A percentile compares a stretch with the other conserved stretches of the same genome.
Evolutionary conservation across 92 coral and sea anemone species (phyloP).

Genomic region (Zoanthus sociatus): DNA sequence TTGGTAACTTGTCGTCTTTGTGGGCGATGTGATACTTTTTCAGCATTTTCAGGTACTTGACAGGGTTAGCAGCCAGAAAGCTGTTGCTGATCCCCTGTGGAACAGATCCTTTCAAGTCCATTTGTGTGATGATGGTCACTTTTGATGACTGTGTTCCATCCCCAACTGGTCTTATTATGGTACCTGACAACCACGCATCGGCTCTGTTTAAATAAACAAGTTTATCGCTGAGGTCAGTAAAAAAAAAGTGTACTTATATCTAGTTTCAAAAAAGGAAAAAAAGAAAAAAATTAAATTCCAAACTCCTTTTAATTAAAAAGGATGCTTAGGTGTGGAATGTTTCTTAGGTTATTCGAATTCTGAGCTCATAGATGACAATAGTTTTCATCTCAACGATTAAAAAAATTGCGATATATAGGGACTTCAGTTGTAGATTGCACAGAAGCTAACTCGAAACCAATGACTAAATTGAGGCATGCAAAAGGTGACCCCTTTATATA

Average conservation of each 20-base stretch:
- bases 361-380: too few species aligned
- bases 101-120: constrained; percentile 88
- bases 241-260: too few species aligned
- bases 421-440: too few species aligned
- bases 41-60: constrained; percentile 85
- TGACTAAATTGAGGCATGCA: too few species aligned
- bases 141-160: constrained; percentile 92
- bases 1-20: constrained; percentile 57
- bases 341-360: too few species aligned
- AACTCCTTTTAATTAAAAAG: too few species aligned
- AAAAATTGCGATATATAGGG: too few species aligned
- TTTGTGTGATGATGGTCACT: constrained; percentile 88
- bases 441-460: too few species aligned
- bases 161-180: constrained; percentile 86
- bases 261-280: not conserved
- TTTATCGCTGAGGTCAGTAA: not conserved
- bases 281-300: too few species aligned
- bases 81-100: constrained; percentile 88
- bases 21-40: constrained; percentile 81
- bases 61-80: constrained; percentile 81
- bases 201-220: constrained; percentile 68
- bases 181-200: constrained; percentile 83
- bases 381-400: too few species aligned
- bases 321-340: too few species aligned
- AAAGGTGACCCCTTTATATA: too few species aligned